Percentiles rank a stretch among this genome's conserved stretches.
phyloP scores from a whole-genome alignment of 2,113 vertebrate species.

The Dicerorhinus sumatrensis region DNA sequence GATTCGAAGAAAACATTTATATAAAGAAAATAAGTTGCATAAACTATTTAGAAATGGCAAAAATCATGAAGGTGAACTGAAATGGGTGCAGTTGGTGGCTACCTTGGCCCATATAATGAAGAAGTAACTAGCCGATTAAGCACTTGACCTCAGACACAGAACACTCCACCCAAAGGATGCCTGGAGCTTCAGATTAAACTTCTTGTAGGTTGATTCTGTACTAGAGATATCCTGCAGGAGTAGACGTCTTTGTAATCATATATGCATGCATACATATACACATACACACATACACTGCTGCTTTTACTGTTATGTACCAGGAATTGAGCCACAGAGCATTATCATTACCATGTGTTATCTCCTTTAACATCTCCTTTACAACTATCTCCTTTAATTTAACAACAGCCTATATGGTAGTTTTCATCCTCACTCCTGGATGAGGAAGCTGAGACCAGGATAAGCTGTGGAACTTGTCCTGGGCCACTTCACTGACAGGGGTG shows the following conservation, averaged over 20 bases:
- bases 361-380: background rate
- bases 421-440: background rate
- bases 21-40: background rate
- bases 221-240: background rate
- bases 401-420: background rate
- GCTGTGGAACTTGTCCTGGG: background rate
- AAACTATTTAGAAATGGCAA: background rate
- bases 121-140: background rate
- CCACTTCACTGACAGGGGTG: too few relatives aligned
- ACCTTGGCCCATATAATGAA: background rate
- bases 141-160: background rate
- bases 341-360: background rate
- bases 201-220: background rate
- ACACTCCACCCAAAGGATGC: background rate
- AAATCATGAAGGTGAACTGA: background rate
- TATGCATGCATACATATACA: rapidly evolving
- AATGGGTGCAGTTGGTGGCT: background rate
- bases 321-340: background rate
- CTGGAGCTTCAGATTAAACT: background rate
- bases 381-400: background rate
- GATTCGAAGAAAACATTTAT: background rate
- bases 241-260: background rate
- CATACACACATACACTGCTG: background rate
- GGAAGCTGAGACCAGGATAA: background rate
- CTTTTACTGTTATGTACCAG: background rate